Evolutionary conservation across 2,113 vertebrate genomes (phyloP), one percentile per base, ranked within the genome.

Genomic region (Poeciliopsis occidentalis): DNA sequence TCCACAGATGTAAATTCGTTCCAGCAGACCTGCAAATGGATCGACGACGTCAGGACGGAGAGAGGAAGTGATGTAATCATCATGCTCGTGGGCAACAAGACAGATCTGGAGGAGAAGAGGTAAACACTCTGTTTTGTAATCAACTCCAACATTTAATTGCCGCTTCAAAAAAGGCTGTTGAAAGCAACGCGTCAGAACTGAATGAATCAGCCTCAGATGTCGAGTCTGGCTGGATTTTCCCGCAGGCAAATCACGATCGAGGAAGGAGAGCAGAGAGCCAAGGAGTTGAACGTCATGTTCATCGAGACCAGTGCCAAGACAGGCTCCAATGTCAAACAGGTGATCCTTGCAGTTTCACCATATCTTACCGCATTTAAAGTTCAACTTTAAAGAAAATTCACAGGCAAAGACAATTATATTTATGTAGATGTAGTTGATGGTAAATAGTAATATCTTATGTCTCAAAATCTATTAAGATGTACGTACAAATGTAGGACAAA

Each of bases 11-110:
- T 97, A 79, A 97, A 96, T 91, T 97, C 97, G 64, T 97, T 97
- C 89, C 96, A 97, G 80, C 96, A 97, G 93, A 97, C 97, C 82
- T 96, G 95, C 67, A 97, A 97, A 89, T 97, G 97, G 97, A 97
- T 97, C 15, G 96, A 97, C n/a, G 97, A 97, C 15, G 97, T 95
- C 80, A 91, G 94, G 87, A 94, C 94, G 71, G 94, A 95, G 90
- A 91, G 94, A 87, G 94, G 94, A 92, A 93, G 94, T 87, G 94
- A 95, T 67, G 94, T 95, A 71, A 95, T 95, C 71, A 95, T 95
- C 78, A 95, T 95, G 94, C 80, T 95, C 24, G 94, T 95, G 4
- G 94, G 94, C 75, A 95, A 95, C 95, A 93, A 95, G 94, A 95
- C 94, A 80, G 94, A 95, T 71, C 79, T 95, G 80, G 94, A 94